Evolutionary conservation across 2,113 vertebrate genomes (phyloP), one percentile per base, ranked within the genome.

Genomic region (Sitta europaea): DNA sequence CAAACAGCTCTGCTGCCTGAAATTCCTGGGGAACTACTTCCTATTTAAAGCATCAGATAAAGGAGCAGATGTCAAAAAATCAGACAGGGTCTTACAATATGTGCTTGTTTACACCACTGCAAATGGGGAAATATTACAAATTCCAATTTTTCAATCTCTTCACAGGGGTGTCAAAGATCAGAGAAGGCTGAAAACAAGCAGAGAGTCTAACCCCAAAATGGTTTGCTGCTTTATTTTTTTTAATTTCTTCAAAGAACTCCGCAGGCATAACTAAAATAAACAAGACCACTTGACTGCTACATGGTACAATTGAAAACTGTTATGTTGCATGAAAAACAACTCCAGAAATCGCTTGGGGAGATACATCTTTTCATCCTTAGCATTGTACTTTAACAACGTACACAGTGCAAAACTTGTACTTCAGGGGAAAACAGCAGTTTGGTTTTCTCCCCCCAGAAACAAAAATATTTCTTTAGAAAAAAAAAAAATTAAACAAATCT

Each of bases 211-310:
- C 38, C 31, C 59, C 12, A 59, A 71, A 84, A 85, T 9, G 12
- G 14, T 43, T 86, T 43, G 24, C 22, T 50, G 31, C 0, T 6
- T 36, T 6, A 35, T 28, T 22, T 11, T n/a, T 55, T 58, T 62
- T 71, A 84, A 91, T 96, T 95, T 93, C 88, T 90, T 92, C 75
- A 86, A 92, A 83, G 53, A 90, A 61, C 63, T 96, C 88, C 86
- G 83, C 55, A 21, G 55, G 88, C 79, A 53, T 92, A 88, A 94
- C 79, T 88, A 81, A 94, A 93, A 55, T 78, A 94, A 93, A 90
- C 55, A 94, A 90, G 86, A 55, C 72, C 65, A 90, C 90, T 94
- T 88, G 72, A 86, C 86, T 95, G 79, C 75, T 95, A 84, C 86
- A 67, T 42, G 42, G 82, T 58, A 80, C 88, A 88, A 88, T 7